A percentile compares a stretch with the other conserved stretches of the same genome.
Evolutionary conservation across 1,140 invertebrate genomes (phyloP).

Genomic region (Drosophila kanapiae): DNA sequence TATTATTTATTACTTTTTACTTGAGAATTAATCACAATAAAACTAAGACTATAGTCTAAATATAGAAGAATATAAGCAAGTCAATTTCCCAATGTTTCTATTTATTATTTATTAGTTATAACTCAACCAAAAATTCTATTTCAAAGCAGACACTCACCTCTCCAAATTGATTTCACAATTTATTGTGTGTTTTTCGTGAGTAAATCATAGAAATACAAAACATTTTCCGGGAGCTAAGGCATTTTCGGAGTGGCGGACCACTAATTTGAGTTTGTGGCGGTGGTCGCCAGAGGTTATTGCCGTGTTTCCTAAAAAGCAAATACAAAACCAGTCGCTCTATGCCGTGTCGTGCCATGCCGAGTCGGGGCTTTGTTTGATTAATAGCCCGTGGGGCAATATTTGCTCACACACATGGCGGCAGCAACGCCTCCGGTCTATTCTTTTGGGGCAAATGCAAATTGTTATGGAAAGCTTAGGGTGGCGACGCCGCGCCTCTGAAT

Average conservation of each 20-base stretch:
- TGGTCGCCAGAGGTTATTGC: conserved; percentile 43
- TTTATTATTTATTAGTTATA: no score
- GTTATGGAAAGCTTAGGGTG: conserved; percentile 23
- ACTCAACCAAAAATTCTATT: not conserved
- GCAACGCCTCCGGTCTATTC: conserved; percentile 26
- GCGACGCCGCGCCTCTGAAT: not conserved
- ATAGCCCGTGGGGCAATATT: conserved; percentile 53
- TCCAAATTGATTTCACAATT: conserved; percentile 1
- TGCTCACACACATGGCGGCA: conserved; percentile 35
- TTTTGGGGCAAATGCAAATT: conserved; percentile 42
- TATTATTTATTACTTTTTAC: no score
- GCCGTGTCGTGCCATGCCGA: conserved; percentile 7
- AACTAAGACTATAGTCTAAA: no score
- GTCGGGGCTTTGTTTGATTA: conserved; percentile 49
- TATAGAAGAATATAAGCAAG: no score
- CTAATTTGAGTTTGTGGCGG: conserved; percentile 34
- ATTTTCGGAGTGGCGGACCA: conserved; percentile 13
- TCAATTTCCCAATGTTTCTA: no score
- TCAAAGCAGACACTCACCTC: not conserved
- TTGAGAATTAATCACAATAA: not conserved
- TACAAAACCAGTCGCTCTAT: conserved; percentile 1
- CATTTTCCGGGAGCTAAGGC: conserved; percentile 11
- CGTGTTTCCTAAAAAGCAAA: conserved; percentile 42
- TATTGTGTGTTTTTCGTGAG: not conserved
- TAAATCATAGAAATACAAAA: conserved; percentile 12